phyloP scores from a whole-genome alignment of 2,888 invertebrate species.

The Ephialtes manifestator region DNA sequence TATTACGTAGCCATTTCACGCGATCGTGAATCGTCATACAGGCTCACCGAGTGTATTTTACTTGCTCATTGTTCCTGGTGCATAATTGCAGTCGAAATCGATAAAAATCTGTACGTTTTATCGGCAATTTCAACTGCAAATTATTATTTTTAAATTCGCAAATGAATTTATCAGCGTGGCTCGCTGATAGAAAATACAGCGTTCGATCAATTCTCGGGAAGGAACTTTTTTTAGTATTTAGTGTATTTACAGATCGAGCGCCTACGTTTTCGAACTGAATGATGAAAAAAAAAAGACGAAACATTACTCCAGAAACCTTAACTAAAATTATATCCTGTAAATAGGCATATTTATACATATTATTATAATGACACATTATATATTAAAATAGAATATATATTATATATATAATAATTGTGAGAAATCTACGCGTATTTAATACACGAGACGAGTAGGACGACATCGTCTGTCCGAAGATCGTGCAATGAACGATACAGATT shows the following conservation, averaged over 20 bases:
- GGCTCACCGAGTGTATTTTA: slow-evolving; percentile 32
- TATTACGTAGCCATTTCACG: slow-evolving; percentile 47
- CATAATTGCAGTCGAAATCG: slow-evolving; percentile 48
- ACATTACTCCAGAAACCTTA: slow-evolving; percentile 57
- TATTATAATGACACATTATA: slow-evolving; percentile 45
- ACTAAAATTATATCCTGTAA: slow-evolving; percentile 62
- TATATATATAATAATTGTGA: slow-evolving; percentile 59
- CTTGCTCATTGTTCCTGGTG: slow-evolving; percentile 53
- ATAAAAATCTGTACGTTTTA: slow-evolving; percentile 27
- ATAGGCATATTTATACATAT: slow-evolving; percentile 70
- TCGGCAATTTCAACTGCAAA: background rate
- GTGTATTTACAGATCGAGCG: background rate
- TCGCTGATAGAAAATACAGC: slow-evolving; percentile 23
- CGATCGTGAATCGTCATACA: slow-evolving; percentile 14
- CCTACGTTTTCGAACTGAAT: slow-evolving; percentile 33
- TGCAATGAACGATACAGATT: slow-evolving; percentile 53
- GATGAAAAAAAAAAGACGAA: slow-evolving; percentile 35
- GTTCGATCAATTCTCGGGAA: background rate
- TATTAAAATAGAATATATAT: slow-evolving; percentile 53
- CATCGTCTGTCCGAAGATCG: slow-evolving; percentile 43
- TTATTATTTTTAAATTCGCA: slow-evolving; percentile 7
- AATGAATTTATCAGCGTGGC: slow-evolving; percentile 8
- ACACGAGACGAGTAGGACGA: slow-evolving; percentile 39
- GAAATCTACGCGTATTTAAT: slow-evolving; percentile 42
- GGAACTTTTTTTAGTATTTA: background rate